These are phyloP conservation scores for Columba livia DNA, from an alignment of 2,113 vertebrate species.

Conservation along the genomic window DNA sequence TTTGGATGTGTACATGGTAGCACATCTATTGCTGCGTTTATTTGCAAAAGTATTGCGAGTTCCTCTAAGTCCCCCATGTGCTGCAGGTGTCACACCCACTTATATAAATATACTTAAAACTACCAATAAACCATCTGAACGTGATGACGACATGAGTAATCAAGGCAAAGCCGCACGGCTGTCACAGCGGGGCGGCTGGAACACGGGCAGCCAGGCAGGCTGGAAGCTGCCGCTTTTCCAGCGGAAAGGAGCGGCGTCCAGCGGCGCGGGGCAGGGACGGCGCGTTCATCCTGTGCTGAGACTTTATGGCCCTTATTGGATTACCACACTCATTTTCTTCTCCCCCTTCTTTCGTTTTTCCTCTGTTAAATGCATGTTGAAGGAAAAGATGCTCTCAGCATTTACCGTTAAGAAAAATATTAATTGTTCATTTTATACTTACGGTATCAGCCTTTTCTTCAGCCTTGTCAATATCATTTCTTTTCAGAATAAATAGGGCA, in stretches of 20 bases:
- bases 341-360: not conserved
- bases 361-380: not conserved
- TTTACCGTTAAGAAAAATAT: not conserved
- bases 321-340: not conserved
- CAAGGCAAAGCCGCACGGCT: not conserved
- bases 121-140: not conserved
- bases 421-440: not conserved
- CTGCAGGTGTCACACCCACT: not conserved
- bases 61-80: not conserved
- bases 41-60: not conserved
- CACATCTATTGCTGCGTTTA: not conserved
- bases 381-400: not conserved
- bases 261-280: not conserved
- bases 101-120: not conserved
- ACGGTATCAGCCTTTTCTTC: not conserved
- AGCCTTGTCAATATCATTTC: not conserved
- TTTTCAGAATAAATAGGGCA: not conserved
- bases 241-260: not conserved
- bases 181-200: not conserved
- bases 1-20: not conserved
- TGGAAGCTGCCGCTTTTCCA: not conserved
- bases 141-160: not conserved
- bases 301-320: not conserved
- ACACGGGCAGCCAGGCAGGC: not conserved
- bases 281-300: not conserved